A percentile compares a stretch with the other conserved stretches of the same genome.
Evolutionary conservation across 2,113 vertebrate genomes (phyloP).

Genomic region (Engraulis encrasicolus): DNA sequence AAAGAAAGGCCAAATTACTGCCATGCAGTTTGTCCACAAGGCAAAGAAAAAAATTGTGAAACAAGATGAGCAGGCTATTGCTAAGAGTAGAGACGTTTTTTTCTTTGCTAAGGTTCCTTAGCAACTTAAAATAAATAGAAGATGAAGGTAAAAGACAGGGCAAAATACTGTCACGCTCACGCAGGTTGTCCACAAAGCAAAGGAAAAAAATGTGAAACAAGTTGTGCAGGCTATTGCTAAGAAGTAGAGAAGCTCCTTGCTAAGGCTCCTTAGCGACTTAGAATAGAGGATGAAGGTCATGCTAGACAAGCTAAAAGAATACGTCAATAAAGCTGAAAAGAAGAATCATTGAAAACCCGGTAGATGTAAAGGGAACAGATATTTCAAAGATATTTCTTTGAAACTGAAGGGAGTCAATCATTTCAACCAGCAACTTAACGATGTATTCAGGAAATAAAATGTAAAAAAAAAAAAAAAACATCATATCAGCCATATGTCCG

Average conservation of each 20-base stretch:
- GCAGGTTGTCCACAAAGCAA: background rate
- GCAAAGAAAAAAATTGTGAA: background rate
- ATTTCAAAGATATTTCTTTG: background rate
- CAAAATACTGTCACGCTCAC: background rate
- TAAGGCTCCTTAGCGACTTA: conserved; percentile 96
- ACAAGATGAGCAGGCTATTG: background rate
- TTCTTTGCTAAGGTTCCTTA: conserved; percentile 89
- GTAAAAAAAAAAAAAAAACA: background rate
- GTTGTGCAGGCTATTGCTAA: background rate
- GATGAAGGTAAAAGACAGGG: background rate
- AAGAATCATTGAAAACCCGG: conserved; percentile 72
- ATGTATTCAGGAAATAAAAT: background rate
- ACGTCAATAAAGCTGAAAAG: conserved; percentile 72
- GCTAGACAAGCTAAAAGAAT: conserved; percentile 80
- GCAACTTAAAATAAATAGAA: conserved; percentile 91
- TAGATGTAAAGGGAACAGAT: conserved; percentile 64
- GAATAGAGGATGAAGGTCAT: conserved; percentile 93
- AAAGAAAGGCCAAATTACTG: background rate
- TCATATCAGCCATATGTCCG: background rate
- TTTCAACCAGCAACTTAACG: background rate
- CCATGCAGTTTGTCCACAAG: background rate
- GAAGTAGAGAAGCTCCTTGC: conserved; percentile 64
- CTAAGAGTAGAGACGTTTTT: conserved; percentile 32
- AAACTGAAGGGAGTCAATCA: background rate
- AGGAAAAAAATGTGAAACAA: background rate